Percentiles rank a stretch among this genome's conserved stretches.
These are phyloP conservation scores for Zaprionus africanus DNA, from an alignment of 1,140 invertebrate species.

Conservation along the genomic window DNA sequence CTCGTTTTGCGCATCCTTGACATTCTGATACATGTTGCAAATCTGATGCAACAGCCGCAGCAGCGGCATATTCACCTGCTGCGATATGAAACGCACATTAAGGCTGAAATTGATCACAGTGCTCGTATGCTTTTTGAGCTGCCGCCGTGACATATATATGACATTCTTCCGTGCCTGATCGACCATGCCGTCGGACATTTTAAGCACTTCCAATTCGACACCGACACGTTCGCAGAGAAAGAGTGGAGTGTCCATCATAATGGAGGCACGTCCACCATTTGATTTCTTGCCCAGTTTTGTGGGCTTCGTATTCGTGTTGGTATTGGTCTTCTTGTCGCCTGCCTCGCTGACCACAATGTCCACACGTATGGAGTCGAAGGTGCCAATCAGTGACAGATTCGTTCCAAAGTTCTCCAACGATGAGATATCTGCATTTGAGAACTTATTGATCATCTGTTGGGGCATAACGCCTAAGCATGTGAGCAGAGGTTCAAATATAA, in stretches of 20 bases:
- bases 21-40: slow-evolving; percentile 98
- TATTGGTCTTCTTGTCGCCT: slow-evolving; percentile 83
- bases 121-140: slow-evolving; percentile 95
- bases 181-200: slow-evolving; percentile 95
- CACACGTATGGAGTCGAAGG: slow-evolving; percentile 94
- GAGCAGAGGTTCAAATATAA: slow-evolving; percentile 95
- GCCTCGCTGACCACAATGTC: slow-evolving; percentile 97
- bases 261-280: slow-evolving; percentile 86
- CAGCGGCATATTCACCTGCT: slow-evolving; percentile 97
- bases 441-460: slow-evolving; percentile 90
- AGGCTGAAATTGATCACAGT: slow-evolving; percentile 95
- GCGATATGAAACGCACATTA: slow-evolving; percentile 94
- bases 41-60: slow-evolving; percentile 97
- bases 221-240: slow-evolving; percentile 96
- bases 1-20: slow-evolving; percentile 96
- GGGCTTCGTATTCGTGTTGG: slow-evolving; percentile 51
- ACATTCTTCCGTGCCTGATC: slow-evolving; percentile 93
- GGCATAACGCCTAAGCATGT: slow-evolving; percentile 94
- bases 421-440: slow-evolving; percentile 85
- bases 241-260: slow-evolving; percentile 92
- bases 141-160: slow-evolving; percentile 92
- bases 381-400: slow-evolving; percentile 94
- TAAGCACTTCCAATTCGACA: slow-evolving; percentile 94
- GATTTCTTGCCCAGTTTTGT: slow-evolving; percentile 70
- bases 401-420: slow-evolving; percentile 95